phyloP scores from a whole-genome alignment of 2,113 vertebrate species.

The Scalopus aquaticus region DNA sequence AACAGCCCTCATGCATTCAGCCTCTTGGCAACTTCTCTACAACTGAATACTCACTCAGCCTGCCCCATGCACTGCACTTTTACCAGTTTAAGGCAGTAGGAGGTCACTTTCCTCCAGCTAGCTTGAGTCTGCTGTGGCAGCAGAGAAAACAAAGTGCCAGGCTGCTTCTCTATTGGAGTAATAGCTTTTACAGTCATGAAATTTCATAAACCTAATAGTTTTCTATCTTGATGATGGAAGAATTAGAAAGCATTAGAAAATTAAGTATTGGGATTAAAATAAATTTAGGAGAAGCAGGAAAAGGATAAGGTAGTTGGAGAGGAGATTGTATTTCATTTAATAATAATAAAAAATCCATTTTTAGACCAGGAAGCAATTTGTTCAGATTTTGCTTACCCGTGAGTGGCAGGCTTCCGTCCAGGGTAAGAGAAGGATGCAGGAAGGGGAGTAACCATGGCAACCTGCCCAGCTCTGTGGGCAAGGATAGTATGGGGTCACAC shows the following conservation, averaged over 20 bases:
- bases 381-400: conserved; percentile 55
- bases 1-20: background rate
- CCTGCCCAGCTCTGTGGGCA: conserved; percentile 65
- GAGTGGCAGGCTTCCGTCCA: conserved; percentile 65
- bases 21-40: conserved; percentile 13
- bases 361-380: conserved; percentile 73
- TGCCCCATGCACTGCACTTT: background rate
- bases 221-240: background rate
- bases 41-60: background rate
- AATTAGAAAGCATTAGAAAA: background rate
- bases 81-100: background rate
- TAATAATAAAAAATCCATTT: conserved; percentile 55
- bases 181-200: conserved; percentile 2
- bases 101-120: background rate
- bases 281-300: background rate
- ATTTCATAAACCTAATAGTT: background rate
- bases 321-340: background rate
- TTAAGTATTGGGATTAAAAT: background rate
- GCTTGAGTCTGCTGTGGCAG: background rate
- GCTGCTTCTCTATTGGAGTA: background rate
- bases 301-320: background rate
- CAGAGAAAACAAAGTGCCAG: background rate
- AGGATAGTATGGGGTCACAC: background rate
- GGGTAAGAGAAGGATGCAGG: conserved; percentile 49
- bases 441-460: conserved; percentile 67